Percentiles rank a stretch among this genome's conserved stretches.
phyloP scores from a whole-genome alignment of 2,113 vertebrate genomes.

The Ophthalmolycus amberensis region DNA sequence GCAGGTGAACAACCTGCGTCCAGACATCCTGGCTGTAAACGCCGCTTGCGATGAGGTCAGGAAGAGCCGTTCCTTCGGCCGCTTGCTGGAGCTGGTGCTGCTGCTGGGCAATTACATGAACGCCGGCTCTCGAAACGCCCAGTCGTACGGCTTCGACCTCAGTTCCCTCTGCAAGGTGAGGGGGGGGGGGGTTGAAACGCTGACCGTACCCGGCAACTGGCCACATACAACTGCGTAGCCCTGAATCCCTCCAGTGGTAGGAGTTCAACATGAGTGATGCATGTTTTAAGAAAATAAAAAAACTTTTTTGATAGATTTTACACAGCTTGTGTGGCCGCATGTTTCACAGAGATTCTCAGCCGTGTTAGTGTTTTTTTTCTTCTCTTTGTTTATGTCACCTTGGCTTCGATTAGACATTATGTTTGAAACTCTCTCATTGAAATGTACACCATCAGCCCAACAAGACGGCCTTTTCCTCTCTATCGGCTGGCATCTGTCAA shows the following conservation, averaged over 20 bases:
- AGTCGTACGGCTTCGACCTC: constrained; percentile 95
- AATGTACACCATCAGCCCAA: constrained; percentile 62
- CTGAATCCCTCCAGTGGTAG: background rate
- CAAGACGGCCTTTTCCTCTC: background rate
- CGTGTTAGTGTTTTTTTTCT: background rate
- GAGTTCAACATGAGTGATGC: constrained; percentile 18
- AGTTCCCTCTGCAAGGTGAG: constrained; percentile 98
- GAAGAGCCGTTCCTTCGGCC: constrained; percentile 92
- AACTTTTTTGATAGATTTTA: background rate
- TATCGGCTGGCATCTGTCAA: constrained; percentile 62
- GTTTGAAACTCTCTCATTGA: constrained; percentile 66
- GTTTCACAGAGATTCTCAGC: background rate
- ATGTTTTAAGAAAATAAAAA: constrained; percentile 14
- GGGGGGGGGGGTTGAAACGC: constrained; percentile 24
- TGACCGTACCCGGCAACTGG: constrained; percentile 6
- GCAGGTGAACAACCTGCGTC: constrained; percentile 94
- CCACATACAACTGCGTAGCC: background rate
- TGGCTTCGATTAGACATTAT: constrained; percentile 47
- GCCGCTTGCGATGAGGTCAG: constrained; percentile 94
- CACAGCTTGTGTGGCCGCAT: background rate
- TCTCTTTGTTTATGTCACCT: constrained; percentile 16
- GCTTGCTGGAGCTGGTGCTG: constrained; percentile 93
- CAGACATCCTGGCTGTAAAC: constrained; percentile 95
- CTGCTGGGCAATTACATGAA: constrained; percentile 99
- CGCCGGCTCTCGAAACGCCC: constrained; percentile 95